Conservation (phyloP, 2,888 invertebrate genomes). For the Buathra laborator region DNA sequence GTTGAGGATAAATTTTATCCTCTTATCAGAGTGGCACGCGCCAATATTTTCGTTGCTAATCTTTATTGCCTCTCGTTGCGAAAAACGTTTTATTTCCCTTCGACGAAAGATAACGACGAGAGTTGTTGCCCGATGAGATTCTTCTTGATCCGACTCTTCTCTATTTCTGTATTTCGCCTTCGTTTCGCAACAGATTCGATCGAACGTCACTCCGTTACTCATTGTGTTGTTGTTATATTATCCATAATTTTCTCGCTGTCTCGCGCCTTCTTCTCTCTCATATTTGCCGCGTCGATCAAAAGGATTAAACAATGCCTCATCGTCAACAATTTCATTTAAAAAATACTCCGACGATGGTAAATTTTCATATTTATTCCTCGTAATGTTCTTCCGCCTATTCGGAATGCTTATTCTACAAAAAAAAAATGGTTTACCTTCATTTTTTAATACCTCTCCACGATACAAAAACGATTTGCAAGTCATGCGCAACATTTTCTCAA, state of each 20-base stretch:
- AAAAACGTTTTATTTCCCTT: neutral
- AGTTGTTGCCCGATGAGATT: slow-evolving; percentile 12
- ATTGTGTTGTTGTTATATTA: slow-evolving; percentile 14
- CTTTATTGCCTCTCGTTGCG: slow-evolving; percentile 6
- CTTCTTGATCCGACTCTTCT: neutral
- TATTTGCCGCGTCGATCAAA: no score
- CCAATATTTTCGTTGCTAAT: slow-evolving; percentile 21
- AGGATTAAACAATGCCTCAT: no score
- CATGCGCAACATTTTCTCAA: no score
- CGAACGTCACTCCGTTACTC: neutral
- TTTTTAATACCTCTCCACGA: no score
- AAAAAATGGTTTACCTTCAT: no score
- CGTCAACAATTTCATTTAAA: no score
- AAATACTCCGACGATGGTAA: no score
- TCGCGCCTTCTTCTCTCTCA: no score
- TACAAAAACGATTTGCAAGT: no score
- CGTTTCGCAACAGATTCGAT: slow-evolving; percentile 8
- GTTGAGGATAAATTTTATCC: neutral
- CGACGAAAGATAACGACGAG: neutral
- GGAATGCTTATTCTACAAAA: no score
- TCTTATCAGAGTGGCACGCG: slow-evolving; percentile 21
- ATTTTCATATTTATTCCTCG: no score
- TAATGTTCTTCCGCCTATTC: no score
- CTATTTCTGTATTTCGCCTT: slow-evolving; percentile 14
- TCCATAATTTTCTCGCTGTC: neutral